Conservation (phyloP, 2,797 vertebrate species). For the Anomalospiza imberbis region DNA sequence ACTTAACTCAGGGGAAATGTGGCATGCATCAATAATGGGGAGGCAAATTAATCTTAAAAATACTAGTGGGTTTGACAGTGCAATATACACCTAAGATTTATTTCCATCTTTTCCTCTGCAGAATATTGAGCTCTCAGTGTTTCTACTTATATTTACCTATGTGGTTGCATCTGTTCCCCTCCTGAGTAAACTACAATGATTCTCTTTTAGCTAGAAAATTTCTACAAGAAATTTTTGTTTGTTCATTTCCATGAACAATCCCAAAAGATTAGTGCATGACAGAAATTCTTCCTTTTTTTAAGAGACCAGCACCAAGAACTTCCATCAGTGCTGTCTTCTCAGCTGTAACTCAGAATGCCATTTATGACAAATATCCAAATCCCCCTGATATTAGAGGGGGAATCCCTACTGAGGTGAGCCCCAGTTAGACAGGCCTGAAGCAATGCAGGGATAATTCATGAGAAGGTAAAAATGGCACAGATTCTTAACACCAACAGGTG, state of each 20-base stretch:
- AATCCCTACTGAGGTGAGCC: neutral
- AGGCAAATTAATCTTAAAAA: slow-evolving; percentile 22
- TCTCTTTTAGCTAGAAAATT: neutral
- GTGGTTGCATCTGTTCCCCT: neutral
- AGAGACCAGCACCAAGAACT: neutral
- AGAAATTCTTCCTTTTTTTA: neutral
- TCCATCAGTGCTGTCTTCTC: neutral
- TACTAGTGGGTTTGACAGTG: neutral
- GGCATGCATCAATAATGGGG: neutral
- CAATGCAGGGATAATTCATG: neutral
- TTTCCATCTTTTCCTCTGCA: neutral
- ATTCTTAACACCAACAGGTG: neutral
- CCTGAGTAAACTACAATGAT: neutral
- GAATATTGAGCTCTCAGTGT: neutral
- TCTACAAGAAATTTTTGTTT: neutral
- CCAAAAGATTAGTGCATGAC: neutral
- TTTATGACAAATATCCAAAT: neutral
- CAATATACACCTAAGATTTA: neutral
- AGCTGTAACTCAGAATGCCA: neutral
- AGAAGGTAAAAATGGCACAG: neutral
- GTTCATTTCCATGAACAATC: neutral
- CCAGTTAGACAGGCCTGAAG: neutral
- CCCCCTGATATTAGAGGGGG: neutral
- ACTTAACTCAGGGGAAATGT: neutral
- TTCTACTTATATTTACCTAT: neutral